Conservation (phyloP, 1,140 invertebrate species). For the Aphis gossypii region DNA sequence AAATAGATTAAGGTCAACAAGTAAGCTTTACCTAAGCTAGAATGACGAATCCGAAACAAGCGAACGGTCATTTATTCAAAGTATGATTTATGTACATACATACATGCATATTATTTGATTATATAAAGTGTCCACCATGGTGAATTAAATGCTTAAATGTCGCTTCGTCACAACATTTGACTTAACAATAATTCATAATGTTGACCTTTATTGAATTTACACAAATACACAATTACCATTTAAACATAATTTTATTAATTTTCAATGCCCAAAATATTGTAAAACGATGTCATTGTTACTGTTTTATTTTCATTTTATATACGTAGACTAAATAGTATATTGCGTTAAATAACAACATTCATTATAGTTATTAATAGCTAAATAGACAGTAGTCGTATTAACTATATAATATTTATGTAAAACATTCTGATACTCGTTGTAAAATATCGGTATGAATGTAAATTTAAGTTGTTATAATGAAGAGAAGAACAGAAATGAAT, state of each 20-base stretch:
- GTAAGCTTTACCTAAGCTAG: neutral
- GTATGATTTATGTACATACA: neutral
- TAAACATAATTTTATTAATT: neutral
- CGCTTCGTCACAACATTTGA: neutral
- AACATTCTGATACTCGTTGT: neutral
- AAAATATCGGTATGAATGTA: neutral
- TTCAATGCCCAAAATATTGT: neutral
- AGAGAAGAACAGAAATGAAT: neutral
- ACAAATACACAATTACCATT: neutral
- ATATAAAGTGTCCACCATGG: neutral
- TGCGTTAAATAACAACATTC: neutral
- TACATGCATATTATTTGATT: neutral
- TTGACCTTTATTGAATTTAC: neutral
- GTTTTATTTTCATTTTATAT: neutral
- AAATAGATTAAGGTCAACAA: constrained; percentile 26
- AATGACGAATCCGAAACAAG: neutral
- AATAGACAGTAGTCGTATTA: neutral
- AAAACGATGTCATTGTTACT: neutral
- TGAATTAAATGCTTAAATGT: neutral
- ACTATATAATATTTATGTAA: neutral
- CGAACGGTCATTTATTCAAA: neutral
- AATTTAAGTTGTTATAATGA: neutral
- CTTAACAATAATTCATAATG: neutral
- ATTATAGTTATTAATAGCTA: neutral
- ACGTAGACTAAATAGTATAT: neutral